Evolutionary conservation across 2,797 vertebrate species (phyloP), one percentile per base, ranked within the genome.

Genomic region (Petrocephalus schoutedeni): DNA sequence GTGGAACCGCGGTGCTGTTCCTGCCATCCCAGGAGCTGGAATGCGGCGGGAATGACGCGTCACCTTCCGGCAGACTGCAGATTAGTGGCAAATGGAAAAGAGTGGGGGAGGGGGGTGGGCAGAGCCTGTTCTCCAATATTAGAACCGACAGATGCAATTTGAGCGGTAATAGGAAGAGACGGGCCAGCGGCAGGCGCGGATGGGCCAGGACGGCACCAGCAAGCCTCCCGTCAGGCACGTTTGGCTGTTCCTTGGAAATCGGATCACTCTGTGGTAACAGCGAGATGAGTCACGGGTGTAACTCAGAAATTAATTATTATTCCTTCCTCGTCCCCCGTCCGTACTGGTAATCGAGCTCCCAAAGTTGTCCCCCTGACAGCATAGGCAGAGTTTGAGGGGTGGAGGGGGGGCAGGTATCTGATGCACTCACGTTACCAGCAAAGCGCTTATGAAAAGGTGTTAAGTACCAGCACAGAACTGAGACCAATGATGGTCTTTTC

Each of bases 131-230:
- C 93, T 90, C 90, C 89, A 91, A 93, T 94, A 95, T 95, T 93
- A 95, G 94, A 95, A 95, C 94, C 95, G 94, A 95, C 95, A 96
- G 93, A 94, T 94, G 94, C 93, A 95, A 88, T 95, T 96, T 95
- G 93, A 93, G 92, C 93, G 93, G 93, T 95, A 96, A 95, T 94
- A 94, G 93, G 93, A 95, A 93, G 92, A 94, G 95, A 95, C 94
- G 94, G 94, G 92, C 93, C 94, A 95, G 94, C 93, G 94, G 93
- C 91, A 92, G 93, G 91, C 89, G 85, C 64, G 91, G 92, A 91
- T 91, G 89, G 84, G 89, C 85, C 89, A 92, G 89, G 19, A 23
- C 14, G 16, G 54, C 41, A 14, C 58, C 58, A 32, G 16, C 9
- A 9, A 8, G 57, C 16, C 58, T 61, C 32, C 16, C 21, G 85